phyloP scores from a whole-genome alignment of 2,888 invertebrate species.

The Cephus spinipes region DNA sequence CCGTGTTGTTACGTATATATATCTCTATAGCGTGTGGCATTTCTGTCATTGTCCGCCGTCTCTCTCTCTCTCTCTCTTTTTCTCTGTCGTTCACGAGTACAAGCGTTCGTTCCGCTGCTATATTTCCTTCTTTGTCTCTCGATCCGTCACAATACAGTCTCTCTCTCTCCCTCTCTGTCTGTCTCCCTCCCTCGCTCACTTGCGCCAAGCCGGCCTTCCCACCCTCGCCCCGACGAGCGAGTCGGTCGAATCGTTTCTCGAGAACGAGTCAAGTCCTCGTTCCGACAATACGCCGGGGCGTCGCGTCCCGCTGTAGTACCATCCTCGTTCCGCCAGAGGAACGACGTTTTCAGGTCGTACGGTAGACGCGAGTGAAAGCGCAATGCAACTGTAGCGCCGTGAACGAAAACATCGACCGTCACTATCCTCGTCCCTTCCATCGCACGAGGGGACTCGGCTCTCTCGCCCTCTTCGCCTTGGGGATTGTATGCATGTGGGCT shows the following conservation, averaged over 20 bases:
- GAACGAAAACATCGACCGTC: constrained; percentile 31
- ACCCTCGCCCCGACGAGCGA: neutral
- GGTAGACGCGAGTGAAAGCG: constrained; percentile 56
- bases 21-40: constrained; percentile 10
- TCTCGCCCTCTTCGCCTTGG: neutral
- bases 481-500: constrained; percentile 43
- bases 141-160: constrained; percentile 12
- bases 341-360: constrained; percentile 48
- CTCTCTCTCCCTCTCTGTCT: constrained; percentile 13
- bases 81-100: constrained; percentile 18
- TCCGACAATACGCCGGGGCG: constrained; percentile 12
- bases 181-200: constrained; percentile 22
- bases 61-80: constrained; percentile 20
- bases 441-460: neutral
- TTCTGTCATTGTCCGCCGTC: constrained; percentile 12
- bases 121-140: constrained; percentile 4
- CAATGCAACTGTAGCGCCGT: constrained; percentile 33
- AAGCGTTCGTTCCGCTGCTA: constrained; percentile 5
- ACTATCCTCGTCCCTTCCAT: constrained; percentile 9
- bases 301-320: constrained; percentile 7
- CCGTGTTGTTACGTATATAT: constrained; percentile 14
- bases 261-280: neutral
- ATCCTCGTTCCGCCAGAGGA: constrained; percentile 2
- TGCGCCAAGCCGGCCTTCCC: neutral
- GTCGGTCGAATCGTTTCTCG: constrained; percentile 6